Conservation (phyloP, 2,797 vertebrate species). For the Poeciliopsis paucimaculata region DNA sequence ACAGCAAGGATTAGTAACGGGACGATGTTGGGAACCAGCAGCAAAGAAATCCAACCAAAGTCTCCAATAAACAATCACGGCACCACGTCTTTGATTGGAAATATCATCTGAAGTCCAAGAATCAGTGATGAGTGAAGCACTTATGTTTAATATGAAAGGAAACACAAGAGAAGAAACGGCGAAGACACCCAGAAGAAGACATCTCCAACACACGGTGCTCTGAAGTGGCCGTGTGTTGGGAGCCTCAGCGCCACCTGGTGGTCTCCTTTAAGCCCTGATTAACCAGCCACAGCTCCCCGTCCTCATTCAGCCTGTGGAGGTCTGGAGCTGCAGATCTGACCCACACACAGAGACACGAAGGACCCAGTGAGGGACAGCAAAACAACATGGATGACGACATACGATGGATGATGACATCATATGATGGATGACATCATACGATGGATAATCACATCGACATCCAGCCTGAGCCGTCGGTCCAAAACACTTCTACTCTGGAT, state of each 20-base stretch:
- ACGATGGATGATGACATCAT: background rate
- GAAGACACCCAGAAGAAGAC: conserved; percentile 24
- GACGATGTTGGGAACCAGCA: background rate
- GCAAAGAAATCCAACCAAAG: background rate
- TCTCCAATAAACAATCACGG: background rate
- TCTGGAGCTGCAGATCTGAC: conserved; percentile 93
- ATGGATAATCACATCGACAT: background rate
- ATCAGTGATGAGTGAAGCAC: background rate
- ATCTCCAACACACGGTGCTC: conserved; percentile 51
- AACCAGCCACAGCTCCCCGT: conserved; percentile 98
- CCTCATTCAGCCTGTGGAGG: conserved; percentile 96
- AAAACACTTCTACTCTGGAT: background rate
- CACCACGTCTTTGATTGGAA: background rate
- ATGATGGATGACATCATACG: too few relatives aligned
- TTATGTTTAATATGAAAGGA: background rate
- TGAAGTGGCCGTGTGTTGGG: conserved; percentile 56
- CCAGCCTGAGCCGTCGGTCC: background rate
- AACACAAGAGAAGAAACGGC: background rate
- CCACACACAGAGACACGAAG: conserved; percentile 79
- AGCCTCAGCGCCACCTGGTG: conserved; percentile 91
- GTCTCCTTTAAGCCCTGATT: conserved; percentile 99
- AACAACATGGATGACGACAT: background rate
- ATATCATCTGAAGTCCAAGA: background rate
- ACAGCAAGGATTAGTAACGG: conserved; percentile 16
- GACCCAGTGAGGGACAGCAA: conserved; percentile 40